Evolutionary conservation across 2,113 vertebrate genomes (phyloP), one percentile per base, ranked within the genome.

Genomic region (Eubucco bourcierii): DNA sequence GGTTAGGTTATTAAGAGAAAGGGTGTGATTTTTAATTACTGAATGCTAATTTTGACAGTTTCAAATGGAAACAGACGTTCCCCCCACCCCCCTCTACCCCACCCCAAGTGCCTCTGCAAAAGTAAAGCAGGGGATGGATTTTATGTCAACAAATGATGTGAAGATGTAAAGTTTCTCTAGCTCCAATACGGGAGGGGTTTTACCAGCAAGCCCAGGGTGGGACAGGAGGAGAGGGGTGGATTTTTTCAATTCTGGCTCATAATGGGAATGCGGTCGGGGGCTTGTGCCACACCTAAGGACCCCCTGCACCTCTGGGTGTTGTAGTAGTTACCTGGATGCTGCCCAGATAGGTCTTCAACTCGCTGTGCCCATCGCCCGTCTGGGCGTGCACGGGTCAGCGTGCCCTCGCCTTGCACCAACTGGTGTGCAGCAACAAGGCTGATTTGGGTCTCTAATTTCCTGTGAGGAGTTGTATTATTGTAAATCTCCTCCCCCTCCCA

Each of bases 1-100:
- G 98, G 97, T 98, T 98, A 98, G 98, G 98, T 98, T 98, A 98
- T 98, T 98, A 98, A 98, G 98, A 98, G 98, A 98, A 98, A 98
- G 98, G 98, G 98, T 98, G 98, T 98, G 97, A 98, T 98, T 98
- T 98, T 98, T 98, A 98, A 98, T 98, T 98, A 98, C 98, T 97
- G 98, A 98, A 98, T 98, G 98, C 98, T 98, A 98, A 98, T 98
- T 98, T 98, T 98, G 98, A 98, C 97, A 97, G 98, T 98, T 98
- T 97, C 98, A 98, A 98, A 98, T 97, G 93, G 97, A 98, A 98
- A 97, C 98, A 98, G 98, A 98, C 97, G 97, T 98, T 97, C 73
- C 92, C 84, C 84, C 93, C 44, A 21, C 31, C 44, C 66, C 19
- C 93, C 53, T 15, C 90, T 67, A 92, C 89, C 91, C 96, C 95